A percentile compares a stretch with the other conserved stretches of the same genome.
phyloP scores from a whole-genome alignment of 2,797 vertebrate genomes.

The Takifugu ocellatus region DNA sequence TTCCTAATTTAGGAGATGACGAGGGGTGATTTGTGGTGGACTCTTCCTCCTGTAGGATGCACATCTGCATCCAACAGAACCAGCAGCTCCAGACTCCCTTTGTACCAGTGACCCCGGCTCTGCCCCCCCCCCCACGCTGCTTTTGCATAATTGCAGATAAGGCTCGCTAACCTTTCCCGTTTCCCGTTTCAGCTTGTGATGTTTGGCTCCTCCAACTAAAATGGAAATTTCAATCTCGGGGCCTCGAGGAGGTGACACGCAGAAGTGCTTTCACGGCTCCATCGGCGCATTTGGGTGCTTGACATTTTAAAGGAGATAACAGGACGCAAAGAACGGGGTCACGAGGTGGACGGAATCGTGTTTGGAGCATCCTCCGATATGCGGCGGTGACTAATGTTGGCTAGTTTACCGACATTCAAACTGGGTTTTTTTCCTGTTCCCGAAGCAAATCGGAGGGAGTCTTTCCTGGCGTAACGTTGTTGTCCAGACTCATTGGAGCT shows the following conservation, averaged over 20 bases:
- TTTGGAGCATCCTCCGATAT: not conserved
- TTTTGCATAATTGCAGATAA: constrained; percentile 75
- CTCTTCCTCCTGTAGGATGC: constrained; percentile 64
- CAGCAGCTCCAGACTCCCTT: constrained; percentile 60
- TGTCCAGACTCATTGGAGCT: no score
- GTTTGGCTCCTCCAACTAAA: constrained; percentile 43
- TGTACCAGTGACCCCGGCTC: constrained; percentile 49
- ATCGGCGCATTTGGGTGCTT: constrained; percentile 68
- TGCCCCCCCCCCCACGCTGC: constrained; percentile 36
- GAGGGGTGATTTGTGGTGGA: constrained; percentile 52
- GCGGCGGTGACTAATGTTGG: no score
- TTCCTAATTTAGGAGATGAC: constrained; percentile 59
- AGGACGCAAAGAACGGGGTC: constrained; percentile 53
- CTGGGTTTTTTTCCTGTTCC: no score
- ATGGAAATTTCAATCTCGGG: constrained; percentile 68
- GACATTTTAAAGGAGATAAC: constrained; percentile 71
- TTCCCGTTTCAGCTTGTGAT: constrained; percentile 61
- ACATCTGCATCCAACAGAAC: constrained; percentile 15
- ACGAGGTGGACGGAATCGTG: constrained; percentile 29
- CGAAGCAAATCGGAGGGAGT: no score
- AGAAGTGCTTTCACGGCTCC: constrained; percentile 65
- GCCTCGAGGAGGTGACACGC: constrained; percentile 67
- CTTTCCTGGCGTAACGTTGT: no score
- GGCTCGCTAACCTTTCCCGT: constrained; percentile 69
- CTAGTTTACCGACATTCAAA: no score